Percentiles rank a stretch among this genome's conserved stretches.
Conservation (phyloP, 2,797 vertebrate species). For the Lerista edwardsae region DNA sequence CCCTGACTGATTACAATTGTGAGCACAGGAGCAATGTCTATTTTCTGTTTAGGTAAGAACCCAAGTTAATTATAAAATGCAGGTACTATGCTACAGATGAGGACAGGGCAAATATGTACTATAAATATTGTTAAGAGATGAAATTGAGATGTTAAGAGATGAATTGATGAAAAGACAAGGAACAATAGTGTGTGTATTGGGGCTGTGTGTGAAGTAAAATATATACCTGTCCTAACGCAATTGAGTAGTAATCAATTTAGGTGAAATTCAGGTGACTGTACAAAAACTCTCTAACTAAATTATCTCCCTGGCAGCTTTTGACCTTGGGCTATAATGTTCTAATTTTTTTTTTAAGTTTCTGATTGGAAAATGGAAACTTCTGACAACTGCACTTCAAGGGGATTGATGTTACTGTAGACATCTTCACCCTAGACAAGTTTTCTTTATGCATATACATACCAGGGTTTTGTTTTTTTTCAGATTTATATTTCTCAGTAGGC, state of each 20-base stretch:
- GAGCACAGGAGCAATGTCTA: conserved; percentile 6
- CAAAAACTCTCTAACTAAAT: background rate
- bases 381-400: background rate
- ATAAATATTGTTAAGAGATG: background rate
- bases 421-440: background rate
- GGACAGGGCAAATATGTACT: background rate
- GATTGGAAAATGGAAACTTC: background rate
- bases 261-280: background rate
- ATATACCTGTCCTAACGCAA: background rate
- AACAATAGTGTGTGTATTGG: background rate
- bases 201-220: background rate
- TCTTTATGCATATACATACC: background rate
- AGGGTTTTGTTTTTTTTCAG: background rate
- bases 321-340: background rate
- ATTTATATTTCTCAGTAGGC: background rate
- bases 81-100: background rate
- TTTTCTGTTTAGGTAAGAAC: background rate
- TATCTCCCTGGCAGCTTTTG: background rate
- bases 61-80: conserved; percentile 23
- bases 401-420: background rate
- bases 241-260: background rate
- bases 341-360: background rate
- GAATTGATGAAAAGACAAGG: conserved; percentile 29
- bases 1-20: background rate
- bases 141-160: too few species aligned